Base-by-base conservation (phyloP, 1,140 invertebrate genomes). In the Heliconius eleuchia region DNA sequence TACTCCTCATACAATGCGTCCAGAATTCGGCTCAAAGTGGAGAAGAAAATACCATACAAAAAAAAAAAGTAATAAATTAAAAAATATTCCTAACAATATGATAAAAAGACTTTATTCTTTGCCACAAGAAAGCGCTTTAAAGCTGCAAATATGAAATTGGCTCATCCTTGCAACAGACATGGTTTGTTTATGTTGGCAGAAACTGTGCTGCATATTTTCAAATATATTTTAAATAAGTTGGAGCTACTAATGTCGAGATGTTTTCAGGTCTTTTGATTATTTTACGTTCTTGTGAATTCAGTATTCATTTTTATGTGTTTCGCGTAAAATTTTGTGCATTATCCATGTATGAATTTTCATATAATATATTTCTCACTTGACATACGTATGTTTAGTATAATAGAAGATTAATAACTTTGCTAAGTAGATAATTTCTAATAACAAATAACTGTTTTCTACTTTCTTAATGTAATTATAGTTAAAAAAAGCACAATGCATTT, bases 131-230 rank as follows among this genome's bases (percentile, higher is more conserved):
- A 83, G 80, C 79, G 76, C 82, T 87, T 79, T 80, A 84, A 86
- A 84, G 86, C 84, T 86, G 83, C 86, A 86, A 90, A 89, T 88
- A 89, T 87, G 85, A 88, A 86, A 90, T 90, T 90, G 88, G 87
- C 82, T 86, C 84, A 85, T 88, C 82, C 83, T 88, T 87, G 86
- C 86, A 87, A 80, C 83, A 87, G 85, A 86, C 84, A 85, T 84
- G 81, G 78, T 82, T 85, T 83, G 83, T 83, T 87, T 87, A 83
- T 84, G 83, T 83, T 84, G 76, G 81, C 79, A 82, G 82, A 86
- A 30, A 87, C 77, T 82, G 75, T 77, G 57, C 78, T 81, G 75
- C 74, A 84, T 81, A 85, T 84, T 85, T 84, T 85, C 81, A 71
- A 79, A 80, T 42, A 52, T 80, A 71, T 80, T 77, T 80, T 79